A percentile compares a stretch with the other conserved stretches of the same genome.
Conservation (phyloP, 2,113 vertebrate genomes). For the Festucalex cinctus region DNA sequence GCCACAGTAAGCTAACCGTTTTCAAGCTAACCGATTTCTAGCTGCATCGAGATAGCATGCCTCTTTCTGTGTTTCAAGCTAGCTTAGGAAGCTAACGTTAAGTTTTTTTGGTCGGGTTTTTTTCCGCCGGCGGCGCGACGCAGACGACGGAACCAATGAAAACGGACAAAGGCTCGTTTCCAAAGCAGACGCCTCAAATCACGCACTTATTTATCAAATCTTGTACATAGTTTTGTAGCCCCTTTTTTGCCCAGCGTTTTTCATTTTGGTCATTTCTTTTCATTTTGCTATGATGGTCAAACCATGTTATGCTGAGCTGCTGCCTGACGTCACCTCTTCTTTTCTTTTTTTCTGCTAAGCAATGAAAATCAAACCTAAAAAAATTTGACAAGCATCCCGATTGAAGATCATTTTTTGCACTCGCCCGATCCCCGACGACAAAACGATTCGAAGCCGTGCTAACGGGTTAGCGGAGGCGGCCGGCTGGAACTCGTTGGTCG, state of each 20-base stretch:
- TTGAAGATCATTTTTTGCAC: slow-evolving; percentile 42
- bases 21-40: slow-evolving; percentile 61
- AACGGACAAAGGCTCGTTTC: slow-evolving; percentile 64
- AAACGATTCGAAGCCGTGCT: slow-evolving; percentile 12
- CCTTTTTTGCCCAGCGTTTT: slow-evolving; percentile 29
- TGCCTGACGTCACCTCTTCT: slow-evolving; percentile 54
- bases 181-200: slow-evolving; percentile 73
- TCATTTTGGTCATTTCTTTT: slow-evolving; percentile 41
- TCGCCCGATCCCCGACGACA: slow-evolving; percentile 22
- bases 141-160: slow-evolving; percentile 60
- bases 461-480: slow-evolving; percentile 71
- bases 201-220: slow-evolving; percentile 77
- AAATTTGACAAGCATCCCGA: slow-evolving; percentile 21
- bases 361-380: slow-evolving; percentile 39
- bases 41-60: slow-evolving; percentile 77
- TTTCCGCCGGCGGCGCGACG: slow-evolving; percentile 10
- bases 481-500: slow-evolving; percentile 36
- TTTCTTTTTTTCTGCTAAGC: slow-evolving; percentile 8
- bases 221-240: slow-evolving; percentile 79
- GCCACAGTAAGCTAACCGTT: slow-evolving; percentile 13
- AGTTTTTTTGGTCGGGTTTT: slow-evolving; percentile 55
- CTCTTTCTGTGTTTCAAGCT: slow-evolving; percentile 72
- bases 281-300: slow-evolving; percentile 62
- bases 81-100: slow-evolving; percentile 53
- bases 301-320: slow-evolving; percentile 52